Evolutionary conservation across 2,113 vertebrate genomes (phyloP), one percentile per base, ranked within the genome.

Genomic region (Junco hyemalis): DNA sequence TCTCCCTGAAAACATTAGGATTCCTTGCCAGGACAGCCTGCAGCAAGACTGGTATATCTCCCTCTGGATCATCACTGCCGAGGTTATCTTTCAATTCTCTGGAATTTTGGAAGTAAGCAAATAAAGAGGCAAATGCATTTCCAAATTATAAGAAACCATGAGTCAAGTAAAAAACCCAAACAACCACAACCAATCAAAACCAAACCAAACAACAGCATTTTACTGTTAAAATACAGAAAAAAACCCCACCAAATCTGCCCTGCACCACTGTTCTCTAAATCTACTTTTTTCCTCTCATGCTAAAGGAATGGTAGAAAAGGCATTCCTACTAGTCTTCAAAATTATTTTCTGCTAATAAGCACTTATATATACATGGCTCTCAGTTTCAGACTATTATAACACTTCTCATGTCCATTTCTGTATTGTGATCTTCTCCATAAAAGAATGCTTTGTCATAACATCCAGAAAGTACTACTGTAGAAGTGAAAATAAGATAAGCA

Each of bases 51-150:
- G 99, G 99, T 91, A 99, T 99, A 93, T 99, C 99, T 90, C 99
- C 99, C 94, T 99, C 99, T 70, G 99, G 99, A 97, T 99, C 99
- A 99, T 99, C 99, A 81, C 99, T 99, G 91, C 99, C 99, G 97
- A 99, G 98, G 98, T 99, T 99, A 97, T 99, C 99, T 98, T 99
- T 99, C 97, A 99, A 97, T 77, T 99, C 99, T 99, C 99, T 99
- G 96, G 38, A 81, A 97, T 97, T 96, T 64, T 97, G 86, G 81
- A 97, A 90, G 95, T 70, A 96, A 95, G 91, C 66, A 96, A 66
- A 94, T 36, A 96, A 92, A 96, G 92, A 88, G 73, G 63, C 76
- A 48, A 84, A 80, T 56, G 57, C 31, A 83, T 93, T 96, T 93
- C 91, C 56, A 95, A 96, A 94, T 66, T 68, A 81, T 80, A 90